A percentile compares a stretch with the other conserved stretches of the same genome.
These are phyloP conservation scores for Chlorodrepanis virens DNA, from an alignment of 2,113 vertebrate species.

Conservation along the genomic window DNA sequence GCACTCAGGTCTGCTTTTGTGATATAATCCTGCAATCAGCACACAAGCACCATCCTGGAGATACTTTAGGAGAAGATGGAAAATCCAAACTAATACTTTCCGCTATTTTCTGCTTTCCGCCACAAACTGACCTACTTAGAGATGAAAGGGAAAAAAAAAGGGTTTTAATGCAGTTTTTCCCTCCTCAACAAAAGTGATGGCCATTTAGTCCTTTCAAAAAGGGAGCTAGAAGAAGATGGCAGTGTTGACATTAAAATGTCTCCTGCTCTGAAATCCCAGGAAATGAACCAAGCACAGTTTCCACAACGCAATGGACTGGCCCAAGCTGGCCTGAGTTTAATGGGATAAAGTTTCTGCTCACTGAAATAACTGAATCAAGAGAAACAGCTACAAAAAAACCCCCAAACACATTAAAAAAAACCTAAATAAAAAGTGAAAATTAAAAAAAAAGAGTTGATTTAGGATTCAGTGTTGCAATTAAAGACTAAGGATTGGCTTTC, in stretches of 20 bases:
- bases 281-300: background rate
- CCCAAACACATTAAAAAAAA: background rate
- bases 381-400: background rate
- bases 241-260: background rate
- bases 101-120: background rate
- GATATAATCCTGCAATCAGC: slow-evolving; percentile 37
- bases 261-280: background rate
- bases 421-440: background rate
- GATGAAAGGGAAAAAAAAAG: background rate
- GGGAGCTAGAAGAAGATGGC: background rate
- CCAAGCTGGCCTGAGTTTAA: background rate
- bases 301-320: background rate
- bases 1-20: slow-evolving; percentile 24
- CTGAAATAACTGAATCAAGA: background rate
- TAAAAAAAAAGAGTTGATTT: background rate
- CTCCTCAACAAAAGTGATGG: background rate
- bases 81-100: slow-evolving; percentile 53
- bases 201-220: background rate
- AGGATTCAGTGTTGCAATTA: background rate
- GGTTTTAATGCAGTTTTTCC: background rate
- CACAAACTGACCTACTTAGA: slow-evolving; percentile 40
- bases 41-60: slow-evolving; percentile 32
- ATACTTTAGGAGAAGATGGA: slow-evolving; percentile 25
- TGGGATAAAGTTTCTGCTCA: background rate
- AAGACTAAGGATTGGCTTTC: background rate